These are phyloP conservation scores for Lepidostoma basale DNA, from an alignment of 1,140 invertebrate genomes.

Conservation along the genomic window DNA sequence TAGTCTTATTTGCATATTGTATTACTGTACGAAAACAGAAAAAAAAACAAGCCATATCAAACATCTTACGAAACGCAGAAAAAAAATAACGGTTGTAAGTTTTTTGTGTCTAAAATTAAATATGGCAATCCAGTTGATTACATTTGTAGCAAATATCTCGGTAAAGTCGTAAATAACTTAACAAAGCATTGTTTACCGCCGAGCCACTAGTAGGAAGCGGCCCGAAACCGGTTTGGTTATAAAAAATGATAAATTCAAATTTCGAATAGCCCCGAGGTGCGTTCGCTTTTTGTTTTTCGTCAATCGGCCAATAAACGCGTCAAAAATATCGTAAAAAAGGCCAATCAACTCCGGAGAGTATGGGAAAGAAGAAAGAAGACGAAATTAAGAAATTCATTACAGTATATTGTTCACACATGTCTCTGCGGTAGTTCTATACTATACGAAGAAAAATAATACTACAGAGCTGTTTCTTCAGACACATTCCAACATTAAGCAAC, in stretches of 20 bases:
- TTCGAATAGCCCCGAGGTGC: neutral
- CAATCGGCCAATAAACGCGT: slow-evolving; percentile 41
- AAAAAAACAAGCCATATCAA: neutral
- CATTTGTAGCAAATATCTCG: slow-evolving; percentile 18
- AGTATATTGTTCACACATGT: slow-evolving; percentile 10
- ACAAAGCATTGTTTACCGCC: slow-evolving; percentile 22
- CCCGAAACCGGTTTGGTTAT: neutral
- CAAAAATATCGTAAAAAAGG: slow-evolving; percentile 40
- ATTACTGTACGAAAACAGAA: neutral
- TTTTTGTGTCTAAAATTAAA: slow-evolving; percentile 12
- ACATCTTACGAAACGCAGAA: neutral
- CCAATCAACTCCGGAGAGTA: slow-evolving; percentile 20
- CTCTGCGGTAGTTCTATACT: neutral
- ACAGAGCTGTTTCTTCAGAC: no score
- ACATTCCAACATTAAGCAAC: no score
- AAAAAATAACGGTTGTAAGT: neutral
- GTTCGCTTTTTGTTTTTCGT: slow-evolving; percentile 27
- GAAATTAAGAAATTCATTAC: slow-evolving; percentile 24
- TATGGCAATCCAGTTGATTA: slow-evolving; percentile 12
- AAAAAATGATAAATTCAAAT: slow-evolving; percentile 24
- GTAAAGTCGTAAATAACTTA: slow-evolving; percentile 10
- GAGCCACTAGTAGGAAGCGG: slow-evolving; percentile 6
- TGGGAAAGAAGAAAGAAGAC: slow-evolving; percentile 21
- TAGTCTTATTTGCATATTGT: slow-evolving; percentile 7
- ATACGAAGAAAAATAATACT: no score